Conservation (phyloP, 2,797 vertebrate genomes). For the Prunella strophiata region DNA sequence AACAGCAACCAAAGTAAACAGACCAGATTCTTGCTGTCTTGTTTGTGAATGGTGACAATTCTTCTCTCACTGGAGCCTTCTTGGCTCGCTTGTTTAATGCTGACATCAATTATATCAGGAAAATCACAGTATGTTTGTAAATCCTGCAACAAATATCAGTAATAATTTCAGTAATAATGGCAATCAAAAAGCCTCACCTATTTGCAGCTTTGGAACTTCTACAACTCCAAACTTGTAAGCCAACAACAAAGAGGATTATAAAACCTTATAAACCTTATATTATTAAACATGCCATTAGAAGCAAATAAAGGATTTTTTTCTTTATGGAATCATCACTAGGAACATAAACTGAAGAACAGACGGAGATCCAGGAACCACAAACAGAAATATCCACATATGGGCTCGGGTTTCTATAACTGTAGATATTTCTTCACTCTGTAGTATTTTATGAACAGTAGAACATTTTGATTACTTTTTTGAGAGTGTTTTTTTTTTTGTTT, state of each 20-base stretch:
- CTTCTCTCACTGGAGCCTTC: slow-evolving; percentile 90
- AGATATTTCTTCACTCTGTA: neutral
- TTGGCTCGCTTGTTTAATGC: slow-evolving; percentile 92
- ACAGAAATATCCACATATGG: neutral
- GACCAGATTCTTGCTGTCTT: slow-evolving; percentile 91
- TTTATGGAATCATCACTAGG: neutral
- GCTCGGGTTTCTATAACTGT: neutral
- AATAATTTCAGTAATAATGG: neutral
- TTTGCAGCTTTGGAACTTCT: neutral
- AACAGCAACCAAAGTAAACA: slow-evolving; percentile 42
- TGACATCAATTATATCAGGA: slow-evolving; percentile 93
- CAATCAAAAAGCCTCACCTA: neutral
- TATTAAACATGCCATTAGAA: neutral
- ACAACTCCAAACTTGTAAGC: neutral
- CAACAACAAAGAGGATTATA: neutral
- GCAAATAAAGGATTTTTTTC: neutral
- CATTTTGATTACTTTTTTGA: neutral
- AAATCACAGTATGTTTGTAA: slow-evolving; percentile 94
- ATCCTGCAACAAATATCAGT: slow-evolving; percentile 77
- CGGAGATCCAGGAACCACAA: neutral
- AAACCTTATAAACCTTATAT: neutral
- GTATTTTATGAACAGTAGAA: neutral
- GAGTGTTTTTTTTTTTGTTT: too few species aligned
- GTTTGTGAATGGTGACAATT: slow-evolving; percentile 92
- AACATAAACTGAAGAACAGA: neutral